A percentile compares a stretch with the other conserved stretches of the same genome.
Evolutionary conservation across 2,113 vertebrate genomes (phyloP).

Genomic region (Oryzias woworae): DNA sequence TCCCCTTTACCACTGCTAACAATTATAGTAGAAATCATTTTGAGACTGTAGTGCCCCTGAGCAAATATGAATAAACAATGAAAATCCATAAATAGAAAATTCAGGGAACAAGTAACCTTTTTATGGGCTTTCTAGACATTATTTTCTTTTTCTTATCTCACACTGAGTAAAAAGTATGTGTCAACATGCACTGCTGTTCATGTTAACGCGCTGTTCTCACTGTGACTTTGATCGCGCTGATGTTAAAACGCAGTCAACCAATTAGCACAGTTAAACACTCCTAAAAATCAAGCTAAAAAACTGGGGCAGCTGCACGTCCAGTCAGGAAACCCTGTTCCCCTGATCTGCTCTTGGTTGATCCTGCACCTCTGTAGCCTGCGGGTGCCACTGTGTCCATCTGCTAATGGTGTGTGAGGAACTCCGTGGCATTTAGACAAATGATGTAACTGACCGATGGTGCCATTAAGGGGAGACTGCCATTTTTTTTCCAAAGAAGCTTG

Average conservation of each 20-base stretch:
- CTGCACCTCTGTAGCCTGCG: constrained; percentile 24
- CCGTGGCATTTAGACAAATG: constrained; percentile 64
- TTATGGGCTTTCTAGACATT: no score
- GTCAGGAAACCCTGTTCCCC: constrained; percentile 16
- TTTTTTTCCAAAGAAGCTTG: constrained; percentile 21
- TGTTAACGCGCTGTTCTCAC: no score
- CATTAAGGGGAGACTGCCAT: constrained; percentile 31
- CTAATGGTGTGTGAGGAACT: constrained; percentile 27
- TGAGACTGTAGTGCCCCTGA: background rate
- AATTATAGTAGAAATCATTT: background rate
- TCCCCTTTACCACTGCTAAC: background rate
- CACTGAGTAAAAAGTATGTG: no score
- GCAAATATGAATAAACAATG: background rate
- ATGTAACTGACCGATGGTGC: constrained; percentile 59
- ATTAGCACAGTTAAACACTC: background rate
- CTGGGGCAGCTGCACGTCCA: constrained; percentile 34
- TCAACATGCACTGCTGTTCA: no score
- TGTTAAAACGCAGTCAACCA: no score
- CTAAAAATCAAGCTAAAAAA: constrained; percentile 49
- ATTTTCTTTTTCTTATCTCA: no score
- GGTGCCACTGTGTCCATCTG: constrained; percentile 63
- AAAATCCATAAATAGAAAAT: no score
- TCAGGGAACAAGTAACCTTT: no score
- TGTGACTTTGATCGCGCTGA: no score
- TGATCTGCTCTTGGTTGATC: constrained; percentile 27